Base-by-base conservation (phyloP, 2,888 invertebrate genomes). In the Cheilosia pagana region DNA sequence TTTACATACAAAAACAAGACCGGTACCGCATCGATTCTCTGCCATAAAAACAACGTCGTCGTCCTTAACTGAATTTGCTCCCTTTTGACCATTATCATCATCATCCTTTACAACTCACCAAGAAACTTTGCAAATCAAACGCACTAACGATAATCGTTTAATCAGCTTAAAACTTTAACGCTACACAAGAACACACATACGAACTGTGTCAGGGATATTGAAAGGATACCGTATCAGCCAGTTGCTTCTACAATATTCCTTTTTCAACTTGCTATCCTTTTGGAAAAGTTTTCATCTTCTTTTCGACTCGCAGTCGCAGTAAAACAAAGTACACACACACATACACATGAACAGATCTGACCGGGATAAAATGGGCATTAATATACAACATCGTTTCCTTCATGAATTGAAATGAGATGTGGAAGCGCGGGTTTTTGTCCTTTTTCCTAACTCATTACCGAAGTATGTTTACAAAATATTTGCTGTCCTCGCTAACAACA, bases 61-160 rank as follows among this genome's bases (percentile, higher is more conserved):
- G 16, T 31, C 25, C 19, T 45, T 23, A 39, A 62, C 71, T 35
- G 23, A 60, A 16, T 62, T 52, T 19, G 60, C 25, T 57, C 14
- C 16, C 48, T 62, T 63, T 23, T 52, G 10, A 14, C 12, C 50
- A 62, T 21, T n/a, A 45, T 55, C 59, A n/a, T 25, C 52, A 1
- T 35, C 50, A 50, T 50, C 39, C 41, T 19, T 45, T 14, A n/a
- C 35, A 52, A 53, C 48, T 74, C 62, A 53, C 57, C 67, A 79
- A 77, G 67, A 72, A 85, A 79, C 83, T 79, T 79, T 75, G 39
- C 83, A 75, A 81, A 85, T 75, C 74, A 79, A 85, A 78, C 62
- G 63, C 79, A 75, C 63, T 76, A 71, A 77, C 60, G 63, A 82
- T 82, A 82, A 82, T 82, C 81, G 71, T 71, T 76, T 82, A 82